Base-by-base conservation (phyloP, 1,140 invertebrate genomes). In the Portunus trituberculatus region DNA sequence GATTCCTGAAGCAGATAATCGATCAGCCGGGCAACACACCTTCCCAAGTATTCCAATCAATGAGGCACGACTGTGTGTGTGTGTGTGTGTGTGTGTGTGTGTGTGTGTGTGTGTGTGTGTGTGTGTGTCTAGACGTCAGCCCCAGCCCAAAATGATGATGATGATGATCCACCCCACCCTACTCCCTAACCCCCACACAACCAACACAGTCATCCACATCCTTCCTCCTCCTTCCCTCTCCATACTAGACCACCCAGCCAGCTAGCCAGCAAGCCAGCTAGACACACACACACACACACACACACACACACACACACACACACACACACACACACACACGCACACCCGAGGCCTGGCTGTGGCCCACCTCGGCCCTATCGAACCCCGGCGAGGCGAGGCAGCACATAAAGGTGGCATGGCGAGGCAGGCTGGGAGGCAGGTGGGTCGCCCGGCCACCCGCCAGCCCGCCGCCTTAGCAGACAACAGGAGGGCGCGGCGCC, bases 391-490 rank as follows among this genome's bases (percentile, higher is more conserved):
- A 59, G 52, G 52, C 52, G 67, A 76, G 67, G 67, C 67, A n/a
- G 67, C 67, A 76, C 39, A 39, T 28, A 90, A 89, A 89, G 87
- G 87, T n/a, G 48, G 48, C 88, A n/a, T 90, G 48, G 88, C 45
- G 32, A 90, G 88, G 48, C 39, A n/a, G 67, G 67, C 67, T n/a
- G 67, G 67, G 84, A 82, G 31, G 84, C 39, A 95, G 94, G 46
- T 46, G 87, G 82, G n/a, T 46, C 59, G 90, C 45, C 90, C 84
- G 94, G 29, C 67, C 31, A 25, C 29, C 16, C 52, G 52, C 52
- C 52, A 59, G 52, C 52, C 52, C 52, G 52, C 67, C 52, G 59
- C 90, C 67, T 59, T 95, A 95, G 94, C 94, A 95, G 94, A 95
- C 94, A 95, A 95, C 94, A 95, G 86, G 39, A 88, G 25, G 84